Evolutionary conservation across 2,797 vertebrate species (phyloP).

Genomic region (Hipposideros larvatus): DNA sequence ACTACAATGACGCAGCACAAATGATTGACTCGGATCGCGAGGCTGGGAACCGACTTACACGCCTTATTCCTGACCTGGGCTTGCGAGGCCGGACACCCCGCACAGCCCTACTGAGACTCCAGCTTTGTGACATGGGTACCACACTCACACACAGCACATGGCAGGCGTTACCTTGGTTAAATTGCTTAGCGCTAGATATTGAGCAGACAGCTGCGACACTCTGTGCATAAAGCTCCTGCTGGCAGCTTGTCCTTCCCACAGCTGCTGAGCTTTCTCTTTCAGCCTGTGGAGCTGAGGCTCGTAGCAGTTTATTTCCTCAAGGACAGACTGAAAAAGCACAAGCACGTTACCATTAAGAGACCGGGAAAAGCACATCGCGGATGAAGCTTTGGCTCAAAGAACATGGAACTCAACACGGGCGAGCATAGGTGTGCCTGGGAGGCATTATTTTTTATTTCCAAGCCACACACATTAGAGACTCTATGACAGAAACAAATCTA

Average conservation of each 20-base stretch:
- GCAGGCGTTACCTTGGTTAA: slow-evolving; percentile 94
- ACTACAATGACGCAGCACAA: accelerated
- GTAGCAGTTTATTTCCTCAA: slow-evolving; percentile 96
- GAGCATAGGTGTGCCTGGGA: slow-evolving; percentile 50
- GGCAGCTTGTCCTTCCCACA: slow-evolving; percentile 97
- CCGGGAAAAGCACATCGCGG: slow-evolving; percentile 88
- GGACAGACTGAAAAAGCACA: slow-evolving; percentile 96
- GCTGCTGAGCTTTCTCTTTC: slow-evolving; percentile 96
- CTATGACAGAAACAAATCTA: slow-evolving; percentile 32
- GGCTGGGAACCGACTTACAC: neutral
- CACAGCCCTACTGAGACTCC: slow-evolving; percentile 31
- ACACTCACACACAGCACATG: slow-evolving; percentile 67
- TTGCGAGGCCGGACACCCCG: neutral
- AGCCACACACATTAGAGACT: neutral
- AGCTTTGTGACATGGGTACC: neutral
- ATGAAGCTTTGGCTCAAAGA: slow-evolving; percentile 68
- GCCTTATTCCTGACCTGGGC: neutral
- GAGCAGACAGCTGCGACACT: slow-evolving; percentile 97
- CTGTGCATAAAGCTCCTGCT: slow-evolving; percentile 98
- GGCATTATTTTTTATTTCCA: neutral
- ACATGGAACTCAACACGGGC: neutral
- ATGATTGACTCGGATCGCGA: accelerated
- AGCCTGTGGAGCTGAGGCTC: slow-evolving; percentile 95
- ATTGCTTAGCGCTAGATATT: slow-evolving; percentile 97
- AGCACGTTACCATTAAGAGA: slow-evolving; percentile 90